Evolutionary conservation across 2,113 vertebrate species (phyloP), one percentile per base, ranked within the genome.

Genomic region (Epinephelus lanceolatus): DNA sequence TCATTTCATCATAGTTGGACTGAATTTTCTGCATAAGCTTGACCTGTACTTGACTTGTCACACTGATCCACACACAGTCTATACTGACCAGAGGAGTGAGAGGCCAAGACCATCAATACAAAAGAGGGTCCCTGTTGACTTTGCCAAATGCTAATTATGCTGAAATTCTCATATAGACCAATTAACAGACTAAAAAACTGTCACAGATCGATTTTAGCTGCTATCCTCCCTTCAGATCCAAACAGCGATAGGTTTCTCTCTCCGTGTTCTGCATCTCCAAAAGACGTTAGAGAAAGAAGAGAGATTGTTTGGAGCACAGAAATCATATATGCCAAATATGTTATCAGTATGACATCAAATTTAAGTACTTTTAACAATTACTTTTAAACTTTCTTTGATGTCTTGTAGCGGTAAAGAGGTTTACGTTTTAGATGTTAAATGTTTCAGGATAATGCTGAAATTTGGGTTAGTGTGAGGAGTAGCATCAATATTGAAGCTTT

Each of bases 11-110:
- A 53, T 68, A 66, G 49, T 71, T 79, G 10, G 49, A 63, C 52
- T 71, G 74, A 76, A 66, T 73, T 52, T 86, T 87, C 62, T n/a
- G 72, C 57, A 80, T 51, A 62, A 78, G 71, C 68, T 70, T 90
- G 86, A 88, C 84, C 86, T 79, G 76, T 17, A 52, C 78, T 87
- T 90, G 80, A 90, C 88, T 86, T 72, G 65, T 78, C 63, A 71
- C 84, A 91, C 89, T 86, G 83, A 94, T 89, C 77, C 69, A 33
- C 60, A 66, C 61, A 55, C 18, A 59, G 52, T 59, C 62, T 69
- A 17, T 51, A 76, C 61, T 77, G 81, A 85, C 72, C 79, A 71
- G 76, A 71, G 74, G 47, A 83, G 66, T 74, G 14, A 85, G 37
- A 62, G 57, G 76, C 77, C 63, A 63, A 63, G 53, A 42, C 40